A percentile compares a stretch with the other conserved stretches of the same genome.
phyloP scores from a whole-genome alignment of 2,888 invertebrate genomes.

The Xestia sexstrigata region DNA sequence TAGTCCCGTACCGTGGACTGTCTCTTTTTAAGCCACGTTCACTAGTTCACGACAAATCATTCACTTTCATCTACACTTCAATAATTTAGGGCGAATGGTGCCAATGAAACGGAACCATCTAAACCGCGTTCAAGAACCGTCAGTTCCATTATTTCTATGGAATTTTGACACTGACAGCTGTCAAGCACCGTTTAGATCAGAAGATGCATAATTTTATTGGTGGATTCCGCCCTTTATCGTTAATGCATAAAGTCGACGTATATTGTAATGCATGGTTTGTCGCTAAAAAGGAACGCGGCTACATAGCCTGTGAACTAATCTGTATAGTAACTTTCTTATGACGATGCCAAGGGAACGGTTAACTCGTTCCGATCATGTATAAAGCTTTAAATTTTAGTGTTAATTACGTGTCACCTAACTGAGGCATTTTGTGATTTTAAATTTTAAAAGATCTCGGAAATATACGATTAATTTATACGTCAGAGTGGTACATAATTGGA shows the following conservation, averaged over 20 bases:
- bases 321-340: conserved; percentile 70
- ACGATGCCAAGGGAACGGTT: conserved; percentile 65
- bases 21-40: conserved; percentile 44
- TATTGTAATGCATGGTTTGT: conserved; percentile 36
- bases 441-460: conserved; percentile 29
- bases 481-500: conserved; percentile 41
- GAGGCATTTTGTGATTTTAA: conserved; percentile 38
- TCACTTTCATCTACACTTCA: conserved; percentile 39
- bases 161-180: background rate
- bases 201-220: background rate
- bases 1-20: conserved; percentile 69
- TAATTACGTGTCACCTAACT: conserved; percentile 50
- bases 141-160: background rate
- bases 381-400: conserved; percentile 71
- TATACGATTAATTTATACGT: conserved; percentile 32
- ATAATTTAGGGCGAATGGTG: background rate
- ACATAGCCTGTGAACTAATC: conserved; percentile 76
- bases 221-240: conserved; percentile 10
- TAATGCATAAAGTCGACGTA: conserved; percentile 27
- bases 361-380: conserved; percentile 56
- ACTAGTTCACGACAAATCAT: conserved; percentile 44
- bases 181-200: background rate
- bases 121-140: background rate
- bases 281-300: conserved; percentile 35
- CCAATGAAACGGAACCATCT: background rate